These are phyloP conservation scores for Crenuchus spilurus DNA, from an alignment of 2,797 vertebrate species.

Conservation along the genomic window DNA sequence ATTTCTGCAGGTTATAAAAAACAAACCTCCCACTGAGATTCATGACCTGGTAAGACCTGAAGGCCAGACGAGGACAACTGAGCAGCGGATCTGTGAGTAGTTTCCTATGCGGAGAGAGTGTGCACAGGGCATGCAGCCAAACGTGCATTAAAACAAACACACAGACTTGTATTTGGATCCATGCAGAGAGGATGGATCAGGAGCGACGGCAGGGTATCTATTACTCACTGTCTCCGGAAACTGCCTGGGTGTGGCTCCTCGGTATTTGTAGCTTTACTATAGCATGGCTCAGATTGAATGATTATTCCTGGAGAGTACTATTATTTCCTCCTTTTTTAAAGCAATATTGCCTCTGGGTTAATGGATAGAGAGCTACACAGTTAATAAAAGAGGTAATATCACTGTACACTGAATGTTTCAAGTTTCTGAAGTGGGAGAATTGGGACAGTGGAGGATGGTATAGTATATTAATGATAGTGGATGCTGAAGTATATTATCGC, in stretches of 20 bases:
- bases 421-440: background rate
- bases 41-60: conserved; percentile 13
- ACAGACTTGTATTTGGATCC: conserved; percentile 33
- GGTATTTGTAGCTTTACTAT: background rate
- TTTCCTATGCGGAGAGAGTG: conserved; percentile 53
- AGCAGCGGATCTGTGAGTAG: conserved; percentile 39
- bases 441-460: background rate
- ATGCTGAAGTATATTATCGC: background rate
- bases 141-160: conserved; percentile 32
- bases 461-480: background rate
- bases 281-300: background rate
- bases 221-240: conserved; percentile 37
- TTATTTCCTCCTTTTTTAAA: background rate
- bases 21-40: conserved; percentile 2
- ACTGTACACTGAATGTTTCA: background rate
- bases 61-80: conserved; percentile 33
- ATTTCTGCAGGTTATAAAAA: conserved; percentile 23
- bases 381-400: background rate
- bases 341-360: background rate
- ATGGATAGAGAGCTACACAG: background rate
- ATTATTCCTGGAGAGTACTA: background rate
- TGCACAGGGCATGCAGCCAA: conserved; percentile 43
- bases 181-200: conserved; percentile 42
- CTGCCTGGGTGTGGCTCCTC: background rate
- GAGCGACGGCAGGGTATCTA: conserved; percentile 38